Conservation (phyloP, 1,140 invertebrate species). For the Drosophila pachea region DNA sequence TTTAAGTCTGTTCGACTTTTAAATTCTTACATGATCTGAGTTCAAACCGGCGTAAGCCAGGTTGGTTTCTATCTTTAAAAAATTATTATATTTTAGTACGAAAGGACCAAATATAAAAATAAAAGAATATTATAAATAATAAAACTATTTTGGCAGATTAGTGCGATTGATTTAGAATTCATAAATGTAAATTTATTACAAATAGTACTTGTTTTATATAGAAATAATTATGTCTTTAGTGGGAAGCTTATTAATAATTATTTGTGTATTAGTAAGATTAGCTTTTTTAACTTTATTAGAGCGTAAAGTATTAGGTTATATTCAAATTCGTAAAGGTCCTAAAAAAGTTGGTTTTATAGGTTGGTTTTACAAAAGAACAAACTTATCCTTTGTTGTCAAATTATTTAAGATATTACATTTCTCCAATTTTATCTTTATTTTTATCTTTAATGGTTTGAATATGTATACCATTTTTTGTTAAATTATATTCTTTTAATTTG, state of each 20-base stretch:
- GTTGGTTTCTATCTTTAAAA: slow-evolving; percentile 85
- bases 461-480: slow-evolving; percentile 79
- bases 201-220: too few species aligned
- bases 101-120: slow-evolving; percentile 52
- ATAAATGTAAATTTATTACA: too few species aligned
- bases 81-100: slow-evolving; percentile 52
- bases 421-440: slow-evolving; percentile 81
- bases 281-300: too few species aligned
- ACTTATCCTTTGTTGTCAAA: slow-evolving; percentile 51
- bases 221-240: too few species aligned
- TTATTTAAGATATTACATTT: slow-evolving; percentile 81
- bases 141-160: too few species aligned
- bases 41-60: too few species aligned
- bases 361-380: slow-evolving; percentile 83
- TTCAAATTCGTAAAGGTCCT: too few species aligned
- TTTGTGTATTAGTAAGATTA: too few species aligned
- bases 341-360: slow-evolving; percentile 82
- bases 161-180: too few species aligned
- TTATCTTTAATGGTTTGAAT: slow-evolving; percentile 80
- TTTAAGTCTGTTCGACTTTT: slow-evolving; percentile 88
- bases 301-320: too few species aligned
- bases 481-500: slow-evolving; percentile 69
- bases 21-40: slow-evolving; percentile 88
- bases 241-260: too few species aligned
- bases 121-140: too few species aligned